Conservation (phyloP, 2,888 invertebrate genomes). For the Kryphioiulus occultus region DNA sequence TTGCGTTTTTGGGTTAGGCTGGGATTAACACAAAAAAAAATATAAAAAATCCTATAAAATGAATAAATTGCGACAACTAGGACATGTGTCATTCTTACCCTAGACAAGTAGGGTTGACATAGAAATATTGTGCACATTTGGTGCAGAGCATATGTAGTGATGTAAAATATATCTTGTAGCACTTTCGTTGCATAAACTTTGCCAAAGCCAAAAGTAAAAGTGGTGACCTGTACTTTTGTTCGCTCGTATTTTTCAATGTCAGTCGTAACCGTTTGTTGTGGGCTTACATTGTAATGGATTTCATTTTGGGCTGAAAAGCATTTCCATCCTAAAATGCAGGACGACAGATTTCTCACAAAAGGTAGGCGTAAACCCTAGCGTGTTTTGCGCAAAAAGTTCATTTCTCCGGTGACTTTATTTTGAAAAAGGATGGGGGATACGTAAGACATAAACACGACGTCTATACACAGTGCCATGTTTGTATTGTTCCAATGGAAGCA, state of each 20-base stretch:
- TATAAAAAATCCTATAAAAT: too few relatives aligned
- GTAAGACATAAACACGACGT: not conserved
- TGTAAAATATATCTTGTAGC: too few relatives aligned
- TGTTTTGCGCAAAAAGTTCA: not conserved
- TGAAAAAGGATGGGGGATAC: not conserved
- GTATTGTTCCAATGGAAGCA: constrained; percentile 6
- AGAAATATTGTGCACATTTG: too few relatives aligned
- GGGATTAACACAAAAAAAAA: too few relatives aligned
- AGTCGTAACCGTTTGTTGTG: not conserved
- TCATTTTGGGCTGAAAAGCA: constrained; percentile 25
- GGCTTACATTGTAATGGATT: constrained; percentile 8
- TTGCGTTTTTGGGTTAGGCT: too few relatives aligned
- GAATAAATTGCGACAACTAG: too few relatives aligned
- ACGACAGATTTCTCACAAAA: constrained; percentile 24
- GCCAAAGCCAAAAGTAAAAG: too few relatives aligned
- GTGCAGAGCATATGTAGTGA: too few relatives aligned
- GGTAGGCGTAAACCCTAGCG: constrained; percentile 29
- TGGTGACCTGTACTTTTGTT: not conserved
- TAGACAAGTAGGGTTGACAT: too few relatives aligned
- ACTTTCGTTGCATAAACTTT: not conserved
- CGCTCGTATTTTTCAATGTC: not conserved
- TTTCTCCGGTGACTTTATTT: constrained; percentile 35
- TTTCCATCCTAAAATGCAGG: not conserved
- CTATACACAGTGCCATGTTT: constrained; percentile 26
- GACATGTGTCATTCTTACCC: too few relatives aligned